These are phyloP conservation scores for Euura saliciscinereae DNA, from an alignment of 1,140 invertebrate species.

Conservation along the genomic window DNA sequence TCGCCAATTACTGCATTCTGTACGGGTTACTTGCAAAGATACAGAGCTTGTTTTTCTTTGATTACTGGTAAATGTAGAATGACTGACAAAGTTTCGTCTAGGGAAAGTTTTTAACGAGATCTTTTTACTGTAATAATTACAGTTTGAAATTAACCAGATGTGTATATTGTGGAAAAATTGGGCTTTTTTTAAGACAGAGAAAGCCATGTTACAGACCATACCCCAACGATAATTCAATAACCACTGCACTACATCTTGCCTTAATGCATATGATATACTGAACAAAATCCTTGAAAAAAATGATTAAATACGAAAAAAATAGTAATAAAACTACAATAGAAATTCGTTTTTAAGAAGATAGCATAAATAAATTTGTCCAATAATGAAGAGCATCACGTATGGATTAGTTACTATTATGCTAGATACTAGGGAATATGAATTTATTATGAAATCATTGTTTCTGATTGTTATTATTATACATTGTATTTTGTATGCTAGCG, in stretches of 20 bases:
- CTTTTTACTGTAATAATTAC: slow-evolving; percentile 1
- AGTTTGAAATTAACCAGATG: background rate
- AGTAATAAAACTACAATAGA: background rate
- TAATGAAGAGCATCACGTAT: slow-evolving; percentile 22
- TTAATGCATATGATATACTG: slow-evolving; percentile 7
- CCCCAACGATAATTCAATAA: background rate
- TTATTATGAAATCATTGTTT: slow-evolving; percentile 25
- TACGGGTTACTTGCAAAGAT: background rate
- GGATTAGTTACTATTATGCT: slow-evolving; percentile 40
- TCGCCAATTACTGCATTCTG: background rate
- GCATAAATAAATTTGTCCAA: slow-evolving; percentile 1
- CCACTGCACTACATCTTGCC: slow-evolving; percentile 2
- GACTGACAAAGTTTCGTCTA: background rate
- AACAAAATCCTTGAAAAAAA: background rate
- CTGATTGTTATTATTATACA: slow-evolving; percentile 21
- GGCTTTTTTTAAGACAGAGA: background rate
- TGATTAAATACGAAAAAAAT: too few relatives aligned
- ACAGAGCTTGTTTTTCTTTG: background rate
- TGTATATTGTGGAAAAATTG: background rate
- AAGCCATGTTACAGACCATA: background rate
- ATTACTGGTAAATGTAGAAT: background rate
- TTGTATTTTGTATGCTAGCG: slow-evolving; percentile 36
- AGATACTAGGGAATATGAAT: slow-evolving; percentile 27
- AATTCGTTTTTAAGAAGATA: background rate
- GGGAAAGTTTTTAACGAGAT: background rate